phyloP scores from a whole-genome alignment of 2,797 vertebrate genomes.

The Kryptolebias ocellatus region DNA sequence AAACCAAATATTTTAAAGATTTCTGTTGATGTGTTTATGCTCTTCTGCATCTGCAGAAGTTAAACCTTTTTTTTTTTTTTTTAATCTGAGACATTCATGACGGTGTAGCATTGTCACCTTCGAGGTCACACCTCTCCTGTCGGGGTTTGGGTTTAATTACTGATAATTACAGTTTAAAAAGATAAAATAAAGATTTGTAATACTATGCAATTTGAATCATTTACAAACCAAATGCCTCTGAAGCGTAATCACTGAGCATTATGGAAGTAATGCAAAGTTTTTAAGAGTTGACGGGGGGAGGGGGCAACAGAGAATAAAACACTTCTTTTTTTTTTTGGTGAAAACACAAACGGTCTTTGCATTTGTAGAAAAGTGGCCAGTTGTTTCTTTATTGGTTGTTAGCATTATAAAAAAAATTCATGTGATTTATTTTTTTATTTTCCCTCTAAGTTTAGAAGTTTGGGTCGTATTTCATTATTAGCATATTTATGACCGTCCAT shows the following conservation, averaged over 20 bases:
- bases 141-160: slow-evolving; percentile 63
- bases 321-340: background rate
- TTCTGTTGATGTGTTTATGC: background rate
- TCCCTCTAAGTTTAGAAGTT: background rate
- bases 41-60: background rate
- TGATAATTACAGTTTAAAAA: slow-evolving; percentile 66
- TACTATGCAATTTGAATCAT: slow-evolving; percentile 60
- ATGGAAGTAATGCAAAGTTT: slow-evolving; percentile 55
- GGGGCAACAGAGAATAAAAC: no score
- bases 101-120: no score
- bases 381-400: slow-evolving; percentile 15
- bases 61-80: background rate
- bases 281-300: slow-evolving; percentile 13
- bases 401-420: slow-evolving; percentile 1
- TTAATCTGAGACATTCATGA: no score
- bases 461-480: slow-evolving; percentile 34
- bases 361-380: slow-evolving; percentile 11
- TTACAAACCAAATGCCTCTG: slow-evolving; percentile 39
- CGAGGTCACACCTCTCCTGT: no score
- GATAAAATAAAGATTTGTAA: slow-evolving; percentile 63
- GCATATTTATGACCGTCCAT: slow-evolving; percentile 42
- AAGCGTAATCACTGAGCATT: slow-evolving; percentile 35
- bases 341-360: background rate
- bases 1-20: background rate
- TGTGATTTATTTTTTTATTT: background rate